Evolutionary conservation across 2,113 vertebrate genomes (phyloP).

Genomic region (Notothenia coriiceps): DNA sequence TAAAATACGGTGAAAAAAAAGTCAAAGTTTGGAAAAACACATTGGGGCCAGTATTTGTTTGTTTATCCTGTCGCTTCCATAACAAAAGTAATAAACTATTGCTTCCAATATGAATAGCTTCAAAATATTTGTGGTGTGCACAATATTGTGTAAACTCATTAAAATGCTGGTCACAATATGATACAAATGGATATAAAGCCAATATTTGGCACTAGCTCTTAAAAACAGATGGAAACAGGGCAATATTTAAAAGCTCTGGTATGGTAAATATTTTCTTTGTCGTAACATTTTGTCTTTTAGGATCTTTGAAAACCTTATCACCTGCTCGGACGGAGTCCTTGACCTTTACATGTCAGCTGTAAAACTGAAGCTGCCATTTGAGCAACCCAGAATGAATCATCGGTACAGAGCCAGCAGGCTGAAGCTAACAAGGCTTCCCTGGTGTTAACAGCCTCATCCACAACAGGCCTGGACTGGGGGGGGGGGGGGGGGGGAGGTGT

Average conservation of each 20-base stretch:
- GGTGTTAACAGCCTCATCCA: constrained; percentile 1
- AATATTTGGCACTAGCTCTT: no score
- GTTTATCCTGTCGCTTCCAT: background rate
- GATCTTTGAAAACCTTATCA: background rate
- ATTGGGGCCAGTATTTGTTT: no score
- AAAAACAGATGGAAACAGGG: background rate
- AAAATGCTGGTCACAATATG: background rate
- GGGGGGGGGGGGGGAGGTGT: no score
- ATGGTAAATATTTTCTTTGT: background rate
- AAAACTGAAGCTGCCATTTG: background rate
- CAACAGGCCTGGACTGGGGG: constrained; percentile 25
- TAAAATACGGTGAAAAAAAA: no score
- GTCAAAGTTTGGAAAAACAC: no score
- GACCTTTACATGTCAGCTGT: background rate
- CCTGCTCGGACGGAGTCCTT: background rate
- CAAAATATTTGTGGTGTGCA: background rate
- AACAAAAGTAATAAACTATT: no score
- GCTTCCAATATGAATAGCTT: no score
- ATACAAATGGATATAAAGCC: background rate
- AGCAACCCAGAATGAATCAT: background rate
- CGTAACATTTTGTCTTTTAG: background rate
- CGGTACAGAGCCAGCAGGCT: background rate
- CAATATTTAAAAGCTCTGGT: background rate
- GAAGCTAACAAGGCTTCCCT: constrained; percentile 21
- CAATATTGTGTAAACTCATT: background rate